A percentile compares a stretch with the other conserved stretches of the same genome.
Evolutionary conservation across 2,113 vertebrate species (phyloP).

Genomic region (Miniopterus natalensis): DNA sequence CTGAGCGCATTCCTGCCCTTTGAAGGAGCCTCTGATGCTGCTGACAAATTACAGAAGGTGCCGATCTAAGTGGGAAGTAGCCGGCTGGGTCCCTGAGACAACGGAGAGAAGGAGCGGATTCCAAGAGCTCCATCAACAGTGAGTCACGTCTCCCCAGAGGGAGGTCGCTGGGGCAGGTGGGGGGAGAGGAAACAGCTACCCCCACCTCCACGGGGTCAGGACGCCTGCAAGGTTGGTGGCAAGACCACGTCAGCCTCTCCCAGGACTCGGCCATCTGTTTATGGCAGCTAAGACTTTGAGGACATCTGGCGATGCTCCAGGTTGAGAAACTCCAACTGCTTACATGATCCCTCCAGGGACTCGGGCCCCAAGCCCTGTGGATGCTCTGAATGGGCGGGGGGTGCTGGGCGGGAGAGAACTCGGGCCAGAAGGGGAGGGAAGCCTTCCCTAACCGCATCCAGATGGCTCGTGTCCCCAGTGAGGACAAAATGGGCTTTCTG

Average conservation of each 20-base stretch:
- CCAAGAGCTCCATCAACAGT: fast-evolving
- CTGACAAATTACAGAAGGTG: not conserved
- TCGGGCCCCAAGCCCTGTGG: not conserved
- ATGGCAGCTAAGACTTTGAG: constrained; percentile 51
- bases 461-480: fast-evolving
- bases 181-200: not conserved
- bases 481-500: not conserved
- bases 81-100: fast-evolving
- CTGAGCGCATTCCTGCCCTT: fast-evolving
- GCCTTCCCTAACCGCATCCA: not conserved
- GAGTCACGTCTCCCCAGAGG: fast-evolving
- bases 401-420: not conserved
- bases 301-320: constrained; percentile 78
- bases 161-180: not conserved
- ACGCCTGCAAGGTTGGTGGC: fast-evolving
- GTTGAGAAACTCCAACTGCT: constrained; percentile 33
- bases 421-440: not conserved
- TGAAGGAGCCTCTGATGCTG: fast-evolving
- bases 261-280: constrained; percentile 74
- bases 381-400: fast-evolving
- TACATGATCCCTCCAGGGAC: not conserved
- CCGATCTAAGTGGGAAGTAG: fast-evolving
- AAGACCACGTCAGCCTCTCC: not conserved
- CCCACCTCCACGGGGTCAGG: fast-evolving
- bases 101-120: not conserved